These are phyloP conservation scores for Podiceps cristatus DNA, from an alignment of 2,113 vertebrate genomes.

Conservation along the genomic window DNA sequence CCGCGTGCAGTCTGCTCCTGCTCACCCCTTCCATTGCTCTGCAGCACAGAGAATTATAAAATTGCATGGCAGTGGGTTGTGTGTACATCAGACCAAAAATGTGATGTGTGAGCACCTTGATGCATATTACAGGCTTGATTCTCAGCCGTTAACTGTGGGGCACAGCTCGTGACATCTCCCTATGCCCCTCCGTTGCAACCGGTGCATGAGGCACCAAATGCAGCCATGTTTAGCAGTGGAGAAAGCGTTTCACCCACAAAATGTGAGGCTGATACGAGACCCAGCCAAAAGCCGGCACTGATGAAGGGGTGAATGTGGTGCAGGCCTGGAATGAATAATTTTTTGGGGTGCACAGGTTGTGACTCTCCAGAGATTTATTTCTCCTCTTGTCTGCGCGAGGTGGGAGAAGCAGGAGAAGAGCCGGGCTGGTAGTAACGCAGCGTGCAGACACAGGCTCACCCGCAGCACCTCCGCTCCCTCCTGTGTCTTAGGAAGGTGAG, in stretches of 20 bases:
- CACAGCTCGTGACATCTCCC: accelerated
- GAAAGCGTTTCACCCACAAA: neutral
- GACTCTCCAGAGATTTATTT: neutral
- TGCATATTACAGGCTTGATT: neutral
- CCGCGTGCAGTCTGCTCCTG: neutral
- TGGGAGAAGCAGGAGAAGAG: neutral
- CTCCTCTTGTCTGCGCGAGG: neutral
- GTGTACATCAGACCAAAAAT: neutral
- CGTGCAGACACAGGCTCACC: neutral
- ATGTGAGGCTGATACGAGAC: accelerated
- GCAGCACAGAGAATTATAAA: neutral
- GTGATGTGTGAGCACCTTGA: neutral
- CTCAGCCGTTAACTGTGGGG: neutral
- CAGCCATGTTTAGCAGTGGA: neutral
- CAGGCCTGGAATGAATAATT: neutral
- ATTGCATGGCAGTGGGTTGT: neutral
- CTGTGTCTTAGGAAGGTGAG: accelerated
- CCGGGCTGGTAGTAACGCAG: neutral
- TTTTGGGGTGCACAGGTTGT: neutral
- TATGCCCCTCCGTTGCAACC: neutral
- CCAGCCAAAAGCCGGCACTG: accelerated
- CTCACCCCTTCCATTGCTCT: neutral
- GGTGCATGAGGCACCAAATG: neutral
- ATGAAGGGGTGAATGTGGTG: accelerated
- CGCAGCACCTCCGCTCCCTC: neutral